Conservation (phyloP, 2,888 invertebrate genomes). For the Aelia acuminata region DNA sequence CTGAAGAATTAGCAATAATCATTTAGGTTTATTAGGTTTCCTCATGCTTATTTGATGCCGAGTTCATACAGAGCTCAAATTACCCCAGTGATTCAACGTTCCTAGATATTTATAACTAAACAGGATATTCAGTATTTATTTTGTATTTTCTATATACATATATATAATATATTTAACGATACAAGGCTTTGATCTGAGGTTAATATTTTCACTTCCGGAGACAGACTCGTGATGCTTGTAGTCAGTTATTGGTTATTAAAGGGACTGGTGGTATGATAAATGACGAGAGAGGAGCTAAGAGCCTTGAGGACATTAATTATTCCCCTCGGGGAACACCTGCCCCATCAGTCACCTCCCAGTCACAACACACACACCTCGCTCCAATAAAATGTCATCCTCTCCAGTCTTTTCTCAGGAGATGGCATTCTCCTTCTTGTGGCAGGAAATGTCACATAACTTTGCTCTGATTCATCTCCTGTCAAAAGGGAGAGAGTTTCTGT, state of each 20-base stretch:
- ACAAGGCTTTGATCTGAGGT: background rate
- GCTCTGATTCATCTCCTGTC: background rate
- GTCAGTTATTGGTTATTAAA: background rate
- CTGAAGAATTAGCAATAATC: too few relatives aligned
- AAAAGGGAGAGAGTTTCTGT: background rate
- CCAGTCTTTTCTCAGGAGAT: background rate
- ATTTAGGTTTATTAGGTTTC: too few relatives aligned
- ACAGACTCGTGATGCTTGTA: background rate
- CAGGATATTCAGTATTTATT: too few relatives aligned
- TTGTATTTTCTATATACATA: too few relatives aligned
- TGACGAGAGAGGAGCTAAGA: background rate
- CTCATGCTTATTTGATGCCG: too few relatives aligned
- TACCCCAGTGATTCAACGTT: too few relatives aligned
- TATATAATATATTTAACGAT: too few relatives aligned
- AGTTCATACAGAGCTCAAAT: too few relatives aligned
- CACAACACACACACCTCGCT: constrained; percentile 28
- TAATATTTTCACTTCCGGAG: background rate
- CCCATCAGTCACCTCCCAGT: background rate
- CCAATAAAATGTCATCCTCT: constrained; percentile 22
- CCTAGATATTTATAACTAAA: too few relatives aligned
- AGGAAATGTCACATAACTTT: constrained; percentile 28
- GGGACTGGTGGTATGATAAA: background rate
- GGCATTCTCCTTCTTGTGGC: background rate
- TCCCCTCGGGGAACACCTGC: background rate
- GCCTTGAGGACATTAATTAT: background rate